A percentile compares a stretch with the other conserved stretches of the same genome.
phyloP scores from a whole-genome alignment of 2,797 vertebrate genomes.

The Sebastes iracundus region DNA sequence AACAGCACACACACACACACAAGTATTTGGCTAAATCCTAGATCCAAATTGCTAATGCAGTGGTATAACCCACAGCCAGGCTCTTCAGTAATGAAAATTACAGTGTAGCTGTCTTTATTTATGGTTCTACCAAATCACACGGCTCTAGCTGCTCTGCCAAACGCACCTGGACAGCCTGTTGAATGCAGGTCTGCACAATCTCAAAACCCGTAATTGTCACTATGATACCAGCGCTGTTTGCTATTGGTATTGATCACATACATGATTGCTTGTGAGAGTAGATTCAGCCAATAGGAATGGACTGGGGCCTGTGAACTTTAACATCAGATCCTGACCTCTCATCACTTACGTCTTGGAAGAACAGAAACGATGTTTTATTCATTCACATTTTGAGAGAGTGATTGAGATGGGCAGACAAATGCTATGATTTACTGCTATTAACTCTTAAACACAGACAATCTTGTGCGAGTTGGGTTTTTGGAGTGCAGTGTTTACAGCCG shows the following conservation, averaged over 20 bases:
- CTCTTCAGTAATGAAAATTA: conserved; percentile 84
- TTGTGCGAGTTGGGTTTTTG: conserved; percentile 39
- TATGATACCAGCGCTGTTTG: conserved; percentile 52
- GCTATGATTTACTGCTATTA: conserved; percentile 72
- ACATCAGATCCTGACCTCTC: conserved; percentile 51
- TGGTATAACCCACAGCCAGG: conserved; percentile 48
- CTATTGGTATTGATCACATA: conserved; percentile 64
- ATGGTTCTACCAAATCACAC: conserved; percentile 65
- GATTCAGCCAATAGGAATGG: conserved; percentile 45
- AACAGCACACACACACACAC: neutral
- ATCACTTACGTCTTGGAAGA: conserved; percentile 50
- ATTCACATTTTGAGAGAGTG: conserved; percentile 61
- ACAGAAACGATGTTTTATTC: conserved; percentile 76
- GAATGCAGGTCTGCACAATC: conserved; percentile 49
- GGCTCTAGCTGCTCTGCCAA: neutral
- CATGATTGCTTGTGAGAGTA: conserved; percentile 52
- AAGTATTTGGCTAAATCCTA: conserved; percentile 48
- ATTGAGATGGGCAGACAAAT: conserved; percentile 57
- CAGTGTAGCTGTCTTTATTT: conserved; percentile 73
- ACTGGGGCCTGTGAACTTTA: conserved; percentile 50
- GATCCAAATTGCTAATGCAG: conserved; percentile 58
- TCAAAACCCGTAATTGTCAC: conserved; percentile 70
- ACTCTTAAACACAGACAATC: conserved; percentile 72
- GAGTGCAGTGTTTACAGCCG: conserved; percentile 45
- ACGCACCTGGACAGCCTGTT: conserved; percentile 51